Evolutionary conservation across 2,113 vertebrate genomes (phyloP), one percentile per base, ranked within the genome.

Genomic region (Pontoporia blainvillei): DNA sequence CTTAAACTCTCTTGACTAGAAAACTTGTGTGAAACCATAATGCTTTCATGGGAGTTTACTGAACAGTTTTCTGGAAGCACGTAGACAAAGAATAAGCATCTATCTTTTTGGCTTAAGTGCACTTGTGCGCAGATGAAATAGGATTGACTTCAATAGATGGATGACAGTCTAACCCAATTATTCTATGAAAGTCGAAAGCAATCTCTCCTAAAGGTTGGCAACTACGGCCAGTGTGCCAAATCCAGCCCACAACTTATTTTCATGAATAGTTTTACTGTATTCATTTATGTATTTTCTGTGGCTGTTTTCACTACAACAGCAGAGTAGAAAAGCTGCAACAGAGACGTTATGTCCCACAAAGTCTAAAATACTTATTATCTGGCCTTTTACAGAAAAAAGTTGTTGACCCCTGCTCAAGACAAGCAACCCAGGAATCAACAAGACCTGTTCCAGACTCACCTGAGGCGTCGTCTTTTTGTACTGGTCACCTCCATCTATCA

Each of bases 381-480:
- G 14, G 52, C 17, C 44, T 91, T 93, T 86, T 66, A 91, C 2
- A 95, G 82, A 76, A 86, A 93, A 90, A 61, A 54, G 20, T 1
- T 46, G n/a, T 62, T 17, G 9, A 18, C 3, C 34, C 49, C 66
- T 83, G 44, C 59, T 86, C n/a, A 66, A 88, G 46, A 88, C 27
- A 81, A 94, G 82, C 57, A 87, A 86, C 49, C 46, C n/a, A 52
- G 90, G 46, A 94, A 72, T 41, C 39, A 94, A 83, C 66, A 46
- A 72, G 91, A 86, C 20, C 46, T 83, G 15, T 71, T 23, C 20
- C 25, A 79, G 59, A 94, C 98, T 90, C 76, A 99, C 99, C 99
- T 99, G 87, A 14, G 99, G 99, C 54, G 98, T 99, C 8, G 99
- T 99, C 98, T 99, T 99, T 23, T 98, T 99, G 57, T 99, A 99